These are phyloP conservation scores for Ecdyonurus torrentis DNA, from an alignment of 2,888 invertebrate genomes.

Conservation along the genomic window DNA sequence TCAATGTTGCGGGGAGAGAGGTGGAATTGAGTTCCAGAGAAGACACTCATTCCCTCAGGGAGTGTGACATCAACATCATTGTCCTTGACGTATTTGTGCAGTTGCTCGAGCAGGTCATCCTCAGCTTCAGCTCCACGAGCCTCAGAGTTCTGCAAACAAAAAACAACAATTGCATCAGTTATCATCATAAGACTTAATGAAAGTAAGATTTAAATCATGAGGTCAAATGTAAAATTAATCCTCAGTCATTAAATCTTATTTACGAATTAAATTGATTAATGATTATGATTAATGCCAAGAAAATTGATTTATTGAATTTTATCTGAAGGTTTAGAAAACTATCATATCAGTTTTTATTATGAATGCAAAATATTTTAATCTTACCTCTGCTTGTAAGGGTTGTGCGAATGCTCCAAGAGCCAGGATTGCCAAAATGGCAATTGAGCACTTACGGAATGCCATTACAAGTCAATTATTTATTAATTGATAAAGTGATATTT, in stretches of 20 bases:
- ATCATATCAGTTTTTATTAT: too few relatives aligned
- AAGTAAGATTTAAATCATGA: background rate
- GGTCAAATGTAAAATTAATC: background rate
- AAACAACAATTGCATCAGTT: background rate
- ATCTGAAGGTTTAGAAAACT: too few relatives aligned
- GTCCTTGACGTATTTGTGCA: constrained; percentile 53
- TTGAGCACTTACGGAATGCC: background rate
- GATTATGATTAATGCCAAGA: background rate
- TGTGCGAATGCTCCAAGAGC: constrained; percentile 31
- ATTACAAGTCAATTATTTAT: background rate
- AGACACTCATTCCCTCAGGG: constrained; percentile 32
- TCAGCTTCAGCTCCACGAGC: constrained; percentile 33
- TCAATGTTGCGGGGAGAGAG: constrained; percentile 63
- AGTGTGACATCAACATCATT: constrained; percentile 66
- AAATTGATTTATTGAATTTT: too few relatives aligned
- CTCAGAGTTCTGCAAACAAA: background rate
- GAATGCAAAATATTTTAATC: too few relatives aligned
- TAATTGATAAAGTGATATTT: background rate
- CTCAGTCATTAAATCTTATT: background rate
- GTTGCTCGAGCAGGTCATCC: constrained; percentile 44
- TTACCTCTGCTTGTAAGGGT: constrained; percentile 21
- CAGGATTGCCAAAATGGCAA: constrained; percentile 2
- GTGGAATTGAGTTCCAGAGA: constrained; percentile 47
- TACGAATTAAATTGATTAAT: background rate
- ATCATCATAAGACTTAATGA: background rate